Percentiles rank a stretch among this genome's conserved stretches.
Conservation (phyloP, 2,888 invertebrate genomes). For the Pandemis cinnamomeana region DNA sequence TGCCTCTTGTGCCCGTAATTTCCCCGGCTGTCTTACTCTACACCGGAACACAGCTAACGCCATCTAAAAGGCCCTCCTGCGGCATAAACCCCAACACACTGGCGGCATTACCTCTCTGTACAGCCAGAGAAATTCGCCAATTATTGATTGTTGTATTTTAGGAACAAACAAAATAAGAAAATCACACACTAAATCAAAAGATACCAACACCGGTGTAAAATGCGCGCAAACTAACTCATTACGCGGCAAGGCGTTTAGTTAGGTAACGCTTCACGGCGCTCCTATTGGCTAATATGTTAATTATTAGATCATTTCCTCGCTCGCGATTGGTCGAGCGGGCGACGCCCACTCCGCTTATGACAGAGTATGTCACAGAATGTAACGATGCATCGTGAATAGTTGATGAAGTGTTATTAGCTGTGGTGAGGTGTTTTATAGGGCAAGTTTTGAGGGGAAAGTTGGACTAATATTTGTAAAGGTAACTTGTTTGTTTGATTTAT, state of each 20-base stretch:
- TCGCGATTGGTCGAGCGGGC: conserved; percentile 63
- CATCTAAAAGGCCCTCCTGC: no score
- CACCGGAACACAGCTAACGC: no score
- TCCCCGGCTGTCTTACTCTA: no score
- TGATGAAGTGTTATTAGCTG: conserved; percentile 74
- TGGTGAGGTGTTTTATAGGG: conserved; percentile 48
- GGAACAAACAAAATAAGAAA: no score
- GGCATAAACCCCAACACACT: no score
- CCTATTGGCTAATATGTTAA: conserved; percentile 64
- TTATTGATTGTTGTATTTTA: no score
- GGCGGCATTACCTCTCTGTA: no score
- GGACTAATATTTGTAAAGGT: conserved; percentile 29
- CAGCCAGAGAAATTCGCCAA: no score
- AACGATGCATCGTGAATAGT: conserved; percentile 69
- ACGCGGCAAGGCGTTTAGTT: conserved; percentile 16
- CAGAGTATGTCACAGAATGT: conserved; percentile 64
- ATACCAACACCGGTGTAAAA: conserved; percentile 23
- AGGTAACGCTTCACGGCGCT: conserved; percentile 49
- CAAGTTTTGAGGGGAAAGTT: conserved; percentile 4
- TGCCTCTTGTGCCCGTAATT: no score
- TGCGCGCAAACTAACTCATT: conserved; percentile 38
- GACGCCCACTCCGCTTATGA: conserved; percentile 60
- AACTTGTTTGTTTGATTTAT: conserved; percentile 20
- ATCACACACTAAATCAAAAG: background rate
- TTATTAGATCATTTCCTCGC: conserved; percentile 63